Percentiles rank a stretch among this genome's conserved stretches.
Evolutionary conservation across 2,888 invertebrate genomes (phyloP).

Genomic region (Machimus rusticus): DNA sequence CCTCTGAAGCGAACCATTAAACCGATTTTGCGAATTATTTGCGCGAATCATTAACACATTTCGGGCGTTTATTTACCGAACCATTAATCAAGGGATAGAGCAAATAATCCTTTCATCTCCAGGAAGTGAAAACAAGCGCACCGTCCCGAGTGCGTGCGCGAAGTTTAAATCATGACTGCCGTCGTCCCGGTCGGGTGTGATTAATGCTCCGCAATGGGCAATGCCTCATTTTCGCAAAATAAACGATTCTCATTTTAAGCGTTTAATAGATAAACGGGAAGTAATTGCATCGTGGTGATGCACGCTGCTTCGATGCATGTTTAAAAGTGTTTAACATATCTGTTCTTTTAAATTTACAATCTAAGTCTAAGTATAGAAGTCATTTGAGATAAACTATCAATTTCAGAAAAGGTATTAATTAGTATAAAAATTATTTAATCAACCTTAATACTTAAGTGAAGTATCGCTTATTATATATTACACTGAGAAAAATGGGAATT

Average conservation of each 20-base stretch:
- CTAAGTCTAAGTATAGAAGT: neutral
- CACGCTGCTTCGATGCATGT: neutral
- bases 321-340: neutral
- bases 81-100: neutral
- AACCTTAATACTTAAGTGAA: too few species aligned
- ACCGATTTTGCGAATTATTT: neutral
- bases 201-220: neutral
- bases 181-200: neutral
- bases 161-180: neutral
- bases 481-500: too few species aligned
- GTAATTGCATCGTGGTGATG: neutral
- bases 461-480: too few species aligned
- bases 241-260: neutral
- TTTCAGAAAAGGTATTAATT: too few species aligned
- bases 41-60: neutral
- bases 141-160: neutral
- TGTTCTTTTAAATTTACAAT: neutral
- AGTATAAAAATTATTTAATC: too few species aligned
- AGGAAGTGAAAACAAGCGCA: neutral
- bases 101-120: neutral
- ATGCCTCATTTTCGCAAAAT: neutral
- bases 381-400: too few species aligned
- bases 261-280: neutral
- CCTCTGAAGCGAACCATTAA: neutral
- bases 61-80: neutral